phyloP scores from a whole-genome alignment of 2,113 vertebrate species.

The Oncorhynchus nerka region DNA sequence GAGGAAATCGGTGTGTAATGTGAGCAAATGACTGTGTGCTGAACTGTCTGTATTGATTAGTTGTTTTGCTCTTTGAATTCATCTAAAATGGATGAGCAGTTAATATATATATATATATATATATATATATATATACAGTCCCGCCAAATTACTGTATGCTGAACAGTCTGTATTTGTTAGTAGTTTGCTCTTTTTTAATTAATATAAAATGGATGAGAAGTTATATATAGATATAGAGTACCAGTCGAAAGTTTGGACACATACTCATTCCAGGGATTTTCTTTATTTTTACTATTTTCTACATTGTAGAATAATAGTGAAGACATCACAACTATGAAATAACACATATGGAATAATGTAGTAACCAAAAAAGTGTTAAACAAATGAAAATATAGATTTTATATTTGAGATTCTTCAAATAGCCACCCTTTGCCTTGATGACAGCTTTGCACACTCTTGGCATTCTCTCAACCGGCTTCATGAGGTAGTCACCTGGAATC shows the following conservation, averaged over 20 bases:
- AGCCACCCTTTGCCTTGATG: too few relatives aligned
- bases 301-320: too few relatives aligned
- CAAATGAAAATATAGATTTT: too few relatives aligned
- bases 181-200: not conserved
- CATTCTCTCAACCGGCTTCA: too few relatives aligned
- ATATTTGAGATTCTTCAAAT: too few relatives aligned
- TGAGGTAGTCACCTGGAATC: too few relatives aligned
- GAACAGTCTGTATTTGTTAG: not conserved
- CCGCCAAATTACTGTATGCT: not conserved
- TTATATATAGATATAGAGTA: not conserved
- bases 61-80: not conserved
- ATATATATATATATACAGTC: not conserved
- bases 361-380: too few relatives aligned
- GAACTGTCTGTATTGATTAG: conserved; percentile 8
- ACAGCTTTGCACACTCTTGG: too few relatives aligned
- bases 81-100: not conserved
- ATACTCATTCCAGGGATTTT: too few relatives aligned
- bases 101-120: not conserved
- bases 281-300: too few relatives aligned
- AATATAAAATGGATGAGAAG: not conserved
- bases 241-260: not conserved
- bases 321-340: too few relatives aligned
- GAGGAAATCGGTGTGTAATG: conserved; percentile 53
- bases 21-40: conserved; percentile 42
- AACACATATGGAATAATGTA: too few relatives aligned